Conservation (phyloP, 1,140 invertebrate genomes). For the Drosophila chauvacae region DNA sequence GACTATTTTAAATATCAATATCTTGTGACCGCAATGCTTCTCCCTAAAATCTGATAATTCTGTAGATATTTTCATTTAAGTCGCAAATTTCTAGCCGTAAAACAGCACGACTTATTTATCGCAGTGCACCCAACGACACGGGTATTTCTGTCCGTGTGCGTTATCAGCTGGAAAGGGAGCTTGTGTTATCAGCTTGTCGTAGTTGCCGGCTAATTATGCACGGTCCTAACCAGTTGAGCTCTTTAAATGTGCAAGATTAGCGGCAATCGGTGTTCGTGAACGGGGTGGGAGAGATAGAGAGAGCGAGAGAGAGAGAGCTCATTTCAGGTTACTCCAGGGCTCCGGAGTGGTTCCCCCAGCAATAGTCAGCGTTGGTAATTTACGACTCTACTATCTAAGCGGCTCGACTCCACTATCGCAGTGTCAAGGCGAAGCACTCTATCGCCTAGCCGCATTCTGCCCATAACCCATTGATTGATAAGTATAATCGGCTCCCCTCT, state of each 20-base stretch:
- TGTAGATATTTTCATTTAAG: not conserved
- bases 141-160: slow-evolving; percentile 8
- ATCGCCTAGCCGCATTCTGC: slow-evolving; percentile 1
- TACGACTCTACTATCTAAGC: slow-evolving; percentile 21
- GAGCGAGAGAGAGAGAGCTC: not conserved
- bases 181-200: slow-evolving; percentile 32
- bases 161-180: slow-evolving; percentile 24
- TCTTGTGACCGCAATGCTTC: not conserved
- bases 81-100: no score
- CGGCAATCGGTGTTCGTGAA: slow-evolving; percentile 11
- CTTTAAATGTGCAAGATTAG: slow-evolving; percentile 44
- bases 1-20: not conserved
- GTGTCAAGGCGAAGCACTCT: slow-evolving; percentile 24
- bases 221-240: slow-evolving; percentile 43
- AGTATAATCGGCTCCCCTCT: slow-evolving; percentile 21
- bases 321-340: not conserved
- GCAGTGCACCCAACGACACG: not conserved
- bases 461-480: slow-evolving; percentile 34
- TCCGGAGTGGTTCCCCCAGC: slow-evolving; percentile 9
- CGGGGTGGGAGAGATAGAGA: not conserved
- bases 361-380: slow-evolving; percentile 23
- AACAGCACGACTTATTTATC: not conserved
- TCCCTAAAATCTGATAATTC: not conserved
- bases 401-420: slow-evolving; percentile 20
- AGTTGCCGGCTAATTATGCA: slow-evolving; percentile 43